Base-by-base conservation (phyloP, 1,140 invertebrate species). In the Medauroidea extradentata region DNA sequence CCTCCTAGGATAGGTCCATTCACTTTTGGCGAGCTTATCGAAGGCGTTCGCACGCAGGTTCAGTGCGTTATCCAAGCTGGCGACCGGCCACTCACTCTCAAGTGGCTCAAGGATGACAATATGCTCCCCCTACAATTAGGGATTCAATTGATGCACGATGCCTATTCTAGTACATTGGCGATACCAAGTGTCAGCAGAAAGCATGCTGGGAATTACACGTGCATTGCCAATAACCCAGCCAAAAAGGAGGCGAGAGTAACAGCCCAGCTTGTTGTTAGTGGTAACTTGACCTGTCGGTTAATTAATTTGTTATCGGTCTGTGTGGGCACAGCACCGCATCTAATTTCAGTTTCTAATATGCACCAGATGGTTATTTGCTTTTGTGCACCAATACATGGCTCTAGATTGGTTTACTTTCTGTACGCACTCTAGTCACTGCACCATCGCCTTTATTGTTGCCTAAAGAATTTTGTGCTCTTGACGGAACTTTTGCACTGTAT, bases 1-100 rank as follows among this genome's bases (percentile, higher is more conserved):
- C 75, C 76, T 24, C 77, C 78, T 16, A 66, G 70, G 29, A 80
- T 79, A 75, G 61, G 76, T 0, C 67, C 73, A 14, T 75, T 79
- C 62, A 50, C 64, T 19, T 65, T 65, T 46, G 64, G 64, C 25
- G 62, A 71, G 14, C 66, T 76, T 41, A 68, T 73, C 41, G 76
- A 80, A 67, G 80, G 79, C n/a, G 77, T 80, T 59, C 69, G 80
- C 51, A 75, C 78, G 7, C 76, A 77, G 19, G 69, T 83, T 34
- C 78, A 77, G 5, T 83, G 81, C 68, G 72, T 74, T 1, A 74
- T 81, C n/a, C 76, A 74, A 60, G 74, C 76, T 55, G 75, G 75
- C 9, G 76, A 78, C 57, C 63, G 64, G 3, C 75, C 75, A 4
- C 60, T 77, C 42, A 64, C 54, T 19, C 67, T 82, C 19, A 59